Conservation (phyloP, 2,888 invertebrate genomes). For the Metellina segmentata region DNA sequence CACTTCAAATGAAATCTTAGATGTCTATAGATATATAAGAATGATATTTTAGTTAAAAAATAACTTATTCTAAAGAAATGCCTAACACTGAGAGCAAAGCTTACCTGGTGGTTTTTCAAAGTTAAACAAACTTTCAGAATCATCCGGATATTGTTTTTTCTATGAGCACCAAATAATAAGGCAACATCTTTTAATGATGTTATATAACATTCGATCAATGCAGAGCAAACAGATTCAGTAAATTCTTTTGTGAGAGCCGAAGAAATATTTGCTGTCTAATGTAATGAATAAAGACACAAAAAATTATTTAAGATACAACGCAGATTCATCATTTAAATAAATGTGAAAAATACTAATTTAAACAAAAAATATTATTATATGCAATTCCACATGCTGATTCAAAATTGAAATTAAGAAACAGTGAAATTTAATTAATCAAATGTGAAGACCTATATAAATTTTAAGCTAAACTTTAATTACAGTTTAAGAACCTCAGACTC, state of each 20-base stretch:
- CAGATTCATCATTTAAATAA: neutral
- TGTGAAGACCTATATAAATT: too few species aligned
- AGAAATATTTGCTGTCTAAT: slow-evolving; percentile 13
- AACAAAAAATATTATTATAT: too few species aligned
- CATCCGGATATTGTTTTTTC: slow-evolving; percentile 51
- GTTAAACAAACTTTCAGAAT: slow-evolving; percentile 44
- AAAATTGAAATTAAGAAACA: too few species aligned
- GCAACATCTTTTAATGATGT: slow-evolving; percentile 24
- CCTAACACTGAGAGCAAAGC: neutral
- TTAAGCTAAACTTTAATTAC: too few species aligned
- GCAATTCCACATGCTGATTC: too few species aligned
- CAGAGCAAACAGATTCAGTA: slow-evolving; percentile 7
- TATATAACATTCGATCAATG: slow-evolving; percentile 39
- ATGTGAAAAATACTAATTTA: neutral
- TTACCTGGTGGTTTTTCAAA: slow-evolving; percentile 50
- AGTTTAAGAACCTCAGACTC: too few species aligned
- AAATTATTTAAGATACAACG: neutral
- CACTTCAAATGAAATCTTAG: too few species aligned
- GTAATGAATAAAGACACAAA: neutral
- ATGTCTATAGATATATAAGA: too few species aligned
- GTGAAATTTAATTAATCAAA: too few species aligned
- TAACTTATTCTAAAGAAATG: too few species aligned
- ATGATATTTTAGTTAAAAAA: too few species aligned
- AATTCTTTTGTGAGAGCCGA: slow-evolving; percentile 5
- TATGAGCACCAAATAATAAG: slow-evolving; percentile 48